Evolutionary conservation across 2,888 invertebrate genomes (phyloP).

Genomic region (Lapara coniferarum): DNA sequence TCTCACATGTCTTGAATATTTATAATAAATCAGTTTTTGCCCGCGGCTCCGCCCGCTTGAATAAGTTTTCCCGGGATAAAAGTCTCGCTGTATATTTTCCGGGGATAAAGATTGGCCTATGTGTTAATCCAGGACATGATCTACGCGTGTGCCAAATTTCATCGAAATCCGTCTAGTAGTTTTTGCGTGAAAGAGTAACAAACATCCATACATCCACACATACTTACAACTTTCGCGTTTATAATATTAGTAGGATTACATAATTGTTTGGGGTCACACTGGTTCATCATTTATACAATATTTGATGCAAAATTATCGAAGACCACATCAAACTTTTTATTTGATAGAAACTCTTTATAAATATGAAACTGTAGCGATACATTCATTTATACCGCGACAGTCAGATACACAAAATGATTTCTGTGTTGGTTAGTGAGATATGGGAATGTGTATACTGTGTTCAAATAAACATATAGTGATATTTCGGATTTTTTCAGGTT

Average conservation of each 20-base stretch:
- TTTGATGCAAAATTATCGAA: slow-evolving; percentile 61
- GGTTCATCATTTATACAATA: neutral
- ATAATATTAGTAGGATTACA: too few relatives aligned
- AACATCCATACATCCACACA: too few relatives aligned
- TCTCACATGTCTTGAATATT: slow-evolving; percentile 3
- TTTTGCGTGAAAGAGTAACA: too few relatives aligned
- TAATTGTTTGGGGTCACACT: slow-evolving; percentile 1
- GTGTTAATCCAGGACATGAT: too few relatives aligned
- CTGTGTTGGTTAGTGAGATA: slow-evolving; percentile 52
- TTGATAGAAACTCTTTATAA: slow-evolving; percentile 67
- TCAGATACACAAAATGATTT: slow-evolving; percentile 46
- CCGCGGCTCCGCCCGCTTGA: too few relatives aligned
- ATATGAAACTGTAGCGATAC: slow-evolving; percentile 47
- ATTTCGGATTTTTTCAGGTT: neutral
- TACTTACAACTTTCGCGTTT: slow-evolving; percentile 14
- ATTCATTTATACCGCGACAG: slow-evolving; percentile 50
- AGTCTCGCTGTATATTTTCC: too few relatives aligned
- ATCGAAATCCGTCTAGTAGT: too few relatives aligned
- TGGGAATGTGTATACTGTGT: neutral
- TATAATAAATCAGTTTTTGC: too few relatives aligned
- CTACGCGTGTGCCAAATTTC: too few relatives aligned
- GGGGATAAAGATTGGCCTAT: too few relatives aligned
- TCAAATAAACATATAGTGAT: neutral
- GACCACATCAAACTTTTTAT: slow-evolving; percentile 44
- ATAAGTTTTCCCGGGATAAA: too few relatives aligned